Evolutionary conservation across 1,140 invertebrate genomes (phyloP).

Genomic region (Onthophagus taurus): DNA sequence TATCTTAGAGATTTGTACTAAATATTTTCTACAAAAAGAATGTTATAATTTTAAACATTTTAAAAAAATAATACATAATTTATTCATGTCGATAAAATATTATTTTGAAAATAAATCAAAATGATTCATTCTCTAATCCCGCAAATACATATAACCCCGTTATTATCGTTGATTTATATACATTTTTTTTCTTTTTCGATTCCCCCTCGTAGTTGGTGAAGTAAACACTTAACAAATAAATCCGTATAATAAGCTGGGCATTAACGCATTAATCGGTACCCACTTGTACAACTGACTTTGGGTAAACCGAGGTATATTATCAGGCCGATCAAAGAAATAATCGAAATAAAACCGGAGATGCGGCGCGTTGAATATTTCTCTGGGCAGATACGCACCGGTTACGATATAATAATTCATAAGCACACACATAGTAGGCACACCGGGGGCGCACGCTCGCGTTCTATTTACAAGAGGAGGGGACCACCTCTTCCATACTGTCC

Average conservation of each 20-base stretch:
- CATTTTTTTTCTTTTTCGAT: too few species aligned
- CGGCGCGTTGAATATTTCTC: neutral
- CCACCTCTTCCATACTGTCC: too few species aligned
- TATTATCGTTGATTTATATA: too few species aligned
- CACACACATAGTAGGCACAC: constrained; percentile 18
- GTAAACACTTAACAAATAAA: constrained; percentile 6
- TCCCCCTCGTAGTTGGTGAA: too few species aligned
- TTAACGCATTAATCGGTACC: constrained; percentile 35
- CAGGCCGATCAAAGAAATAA: constrained; percentile 1
- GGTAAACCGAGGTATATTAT: constrained; percentile 23
- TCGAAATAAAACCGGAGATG: neutral
- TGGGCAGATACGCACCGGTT: constrained; percentile 28
- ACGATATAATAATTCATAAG: constrained; percentile 40
- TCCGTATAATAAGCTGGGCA: constrained; percentile 24
- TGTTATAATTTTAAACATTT: too few species aligned
- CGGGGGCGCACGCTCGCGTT: constrained; percentile 12
- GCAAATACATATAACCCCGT: too few species aligned
- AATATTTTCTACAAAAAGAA: too few species aligned
- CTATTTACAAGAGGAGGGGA: constrained; percentile 1
- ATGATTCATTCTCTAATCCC: too few species aligned
- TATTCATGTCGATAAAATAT: too few species aligned
- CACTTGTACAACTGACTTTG: constrained; percentile 38
- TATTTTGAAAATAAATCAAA: too few species aligned
- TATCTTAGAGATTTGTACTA: too few species aligned
- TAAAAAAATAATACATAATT: too few species aligned